Percentiles rank a stretch among this genome's conserved stretches.
phyloP scores from a whole-genome alignment of 2,888 invertebrate genomes.

The Campaea margaritaria region DNA sequence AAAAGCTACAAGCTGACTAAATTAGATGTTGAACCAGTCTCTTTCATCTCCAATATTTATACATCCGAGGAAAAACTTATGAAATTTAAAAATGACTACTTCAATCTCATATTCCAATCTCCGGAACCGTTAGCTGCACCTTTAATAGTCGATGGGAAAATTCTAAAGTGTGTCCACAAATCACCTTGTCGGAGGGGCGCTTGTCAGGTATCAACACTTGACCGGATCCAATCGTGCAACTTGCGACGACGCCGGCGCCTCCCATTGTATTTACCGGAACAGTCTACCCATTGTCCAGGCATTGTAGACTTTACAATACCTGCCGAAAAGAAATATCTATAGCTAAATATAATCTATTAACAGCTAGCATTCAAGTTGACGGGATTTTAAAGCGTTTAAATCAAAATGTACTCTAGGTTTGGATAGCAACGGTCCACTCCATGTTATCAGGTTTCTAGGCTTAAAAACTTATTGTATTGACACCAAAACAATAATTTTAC shows the following conservation, averaged over 20 bases:
- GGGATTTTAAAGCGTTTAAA: background rate
- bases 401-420: too few species aligned
- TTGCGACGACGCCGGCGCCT: constrained; percentile 35
- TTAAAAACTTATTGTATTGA: constrained; percentile 3
- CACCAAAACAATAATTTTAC: constrained; percentile 7
- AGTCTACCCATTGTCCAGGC: constrained; percentile 22
- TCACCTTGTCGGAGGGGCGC: constrained; percentile 7
- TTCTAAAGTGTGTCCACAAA: constrained; percentile 11
- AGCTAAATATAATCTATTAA: too few species aligned
- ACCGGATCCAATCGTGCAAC: constrained; percentile 43
- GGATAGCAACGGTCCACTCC: background rate
- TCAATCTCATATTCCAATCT: background rate
- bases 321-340: too few species aligned
- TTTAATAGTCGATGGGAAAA: background rate
- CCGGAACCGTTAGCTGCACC: background rate
- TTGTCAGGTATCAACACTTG: background rate
- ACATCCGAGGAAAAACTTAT: too few species aligned
- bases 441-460: constrained; percentile 7
- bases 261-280: constrained; percentile 40
- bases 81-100: too few species aligned
- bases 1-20: too few species aligned
- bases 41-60: too few species aligned
- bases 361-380: background rate
- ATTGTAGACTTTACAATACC: background rate
- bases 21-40: too few species aligned